These are phyloP conservation scores for Pterocles orientalis DNA, from an alignment of 2,113 vertebrate genomes.

Conservation along the genomic window DNA sequence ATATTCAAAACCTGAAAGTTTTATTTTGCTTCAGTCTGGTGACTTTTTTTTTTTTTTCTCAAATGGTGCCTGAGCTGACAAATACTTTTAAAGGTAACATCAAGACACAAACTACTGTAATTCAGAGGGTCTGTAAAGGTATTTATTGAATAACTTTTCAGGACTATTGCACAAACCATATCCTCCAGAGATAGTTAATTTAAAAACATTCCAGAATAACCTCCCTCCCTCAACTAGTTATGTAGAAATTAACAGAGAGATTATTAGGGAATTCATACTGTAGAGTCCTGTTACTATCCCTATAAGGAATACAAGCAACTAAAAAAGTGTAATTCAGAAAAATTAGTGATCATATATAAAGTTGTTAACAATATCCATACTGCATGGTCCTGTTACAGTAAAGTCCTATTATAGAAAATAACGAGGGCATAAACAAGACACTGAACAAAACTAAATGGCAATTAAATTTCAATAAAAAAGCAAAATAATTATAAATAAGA, in stretches of 20 bases:
- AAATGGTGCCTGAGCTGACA: not conserved
- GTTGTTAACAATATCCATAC: not conserved
- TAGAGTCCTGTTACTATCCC: not conserved
- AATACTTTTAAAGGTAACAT: not conserved
- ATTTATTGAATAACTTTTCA: not conserved
- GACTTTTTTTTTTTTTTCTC: not conserved
- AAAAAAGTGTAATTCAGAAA: not conserved
- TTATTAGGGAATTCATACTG: not conserved
- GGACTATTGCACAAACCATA: not conserved
- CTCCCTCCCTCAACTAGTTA: not conserved
- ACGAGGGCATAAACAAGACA: not conserved
- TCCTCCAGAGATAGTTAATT: not conserved
- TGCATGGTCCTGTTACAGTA: not conserved
- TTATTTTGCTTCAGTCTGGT: not conserved
- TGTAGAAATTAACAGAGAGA: not conserved
- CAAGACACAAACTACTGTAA: not conserved
- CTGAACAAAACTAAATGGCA: not conserved
- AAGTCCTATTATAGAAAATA: not conserved
- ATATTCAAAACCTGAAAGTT: not conserved
- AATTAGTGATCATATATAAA: not conserved
- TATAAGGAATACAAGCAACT: not conserved
- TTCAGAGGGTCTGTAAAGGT: not conserved
- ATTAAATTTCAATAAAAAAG: not conserved
- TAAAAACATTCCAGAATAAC: not conserved
- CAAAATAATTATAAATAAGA: not conserved